Conservation (phyloP, 2,113 vertebrate genomes). For the Pelecanus crispus region DNA sequence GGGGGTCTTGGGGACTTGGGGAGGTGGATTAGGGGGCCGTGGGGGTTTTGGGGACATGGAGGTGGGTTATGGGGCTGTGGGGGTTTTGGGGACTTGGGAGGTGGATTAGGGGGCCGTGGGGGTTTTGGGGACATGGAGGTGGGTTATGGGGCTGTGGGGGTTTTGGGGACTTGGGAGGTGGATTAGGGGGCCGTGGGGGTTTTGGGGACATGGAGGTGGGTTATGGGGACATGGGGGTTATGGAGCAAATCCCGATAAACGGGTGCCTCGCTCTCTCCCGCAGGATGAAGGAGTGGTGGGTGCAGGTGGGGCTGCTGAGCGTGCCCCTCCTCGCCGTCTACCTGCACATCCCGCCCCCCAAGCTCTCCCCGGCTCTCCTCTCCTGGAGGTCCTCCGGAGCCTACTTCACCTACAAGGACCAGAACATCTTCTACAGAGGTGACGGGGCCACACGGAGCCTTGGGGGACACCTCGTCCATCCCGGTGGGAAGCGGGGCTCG, state of each 20-base stretch:
- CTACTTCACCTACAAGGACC: conserved; percentile 82
- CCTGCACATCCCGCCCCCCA: conserved; percentile 87
- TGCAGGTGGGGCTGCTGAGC: conserved; percentile 82
- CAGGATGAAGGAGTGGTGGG: conserved; percentile 94
- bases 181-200: too few species aligned
- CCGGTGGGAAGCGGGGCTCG: accelerated
- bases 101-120: too few species aligned
- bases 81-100: neutral
- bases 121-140: too few species aligned
- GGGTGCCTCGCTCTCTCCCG: accelerated
- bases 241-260: accelerated
- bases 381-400: conserved; percentile 82
- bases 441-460: accelerated
- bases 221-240: accelerated
- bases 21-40: too few species aligned
- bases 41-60: too few species aligned
- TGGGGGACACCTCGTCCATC: accelerated
- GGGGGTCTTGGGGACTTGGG: too few species aligned
- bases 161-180: too few species aligned
- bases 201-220: too few species aligned
- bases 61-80: too few species aligned
- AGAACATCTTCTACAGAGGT: conserved; percentile 91
- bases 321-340: conserved; percentile 89
- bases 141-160: accelerated
- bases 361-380: conserved; percentile 81